Evolutionary conservation across 2,888 invertebrate species (phyloP).

Genomic region (Drosophila imparisetae): DNA sequence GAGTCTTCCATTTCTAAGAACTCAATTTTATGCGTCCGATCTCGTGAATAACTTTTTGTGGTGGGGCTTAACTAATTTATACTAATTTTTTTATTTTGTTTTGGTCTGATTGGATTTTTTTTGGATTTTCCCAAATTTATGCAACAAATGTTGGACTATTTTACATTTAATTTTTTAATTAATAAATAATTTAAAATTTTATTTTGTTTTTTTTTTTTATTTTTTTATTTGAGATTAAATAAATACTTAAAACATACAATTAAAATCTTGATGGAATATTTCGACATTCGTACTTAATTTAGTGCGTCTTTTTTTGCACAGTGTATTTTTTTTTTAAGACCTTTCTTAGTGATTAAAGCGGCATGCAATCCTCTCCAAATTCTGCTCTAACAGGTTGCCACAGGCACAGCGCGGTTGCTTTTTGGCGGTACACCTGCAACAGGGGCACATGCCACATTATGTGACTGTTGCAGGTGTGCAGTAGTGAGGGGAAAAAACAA

Average conservation of each 20-base stretch:
- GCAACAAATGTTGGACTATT: too few species aligned
- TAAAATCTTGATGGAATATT: background rate
- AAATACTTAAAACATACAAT: background rate
- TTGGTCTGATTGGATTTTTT: too few species aligned
- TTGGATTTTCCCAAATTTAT: background rate
- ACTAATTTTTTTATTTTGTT: too few species aligned
- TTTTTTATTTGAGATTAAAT: too few species aligned
- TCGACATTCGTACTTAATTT: background rate
- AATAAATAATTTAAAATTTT: too few species aligned
- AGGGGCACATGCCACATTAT: constrained; percentile 69
- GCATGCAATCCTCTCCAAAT: constrained; percentile 45
- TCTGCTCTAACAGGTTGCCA: constrained; percentile 58
- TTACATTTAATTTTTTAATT: too few species aligned
- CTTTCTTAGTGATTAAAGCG: background rate
- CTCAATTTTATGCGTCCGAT: background rate
- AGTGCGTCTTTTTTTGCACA: background rate
- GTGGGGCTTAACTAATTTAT: too few species aligned
- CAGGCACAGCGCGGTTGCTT: constrained; percentile 6
- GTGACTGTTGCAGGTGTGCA: constrained; percentile 57
- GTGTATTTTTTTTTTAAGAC: background rate
- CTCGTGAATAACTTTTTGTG: background rate
- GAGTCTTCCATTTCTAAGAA: too few species aligned
- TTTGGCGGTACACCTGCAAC: constrained; percentile 65
- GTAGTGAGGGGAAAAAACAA: constrained; percentile 46
- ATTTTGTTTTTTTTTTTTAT: too few species aligned